Evolutionary conservation across 2,797 vertebrate genomes (phyloP).

Genomic region (Phalanger gymnotis): DNA sequence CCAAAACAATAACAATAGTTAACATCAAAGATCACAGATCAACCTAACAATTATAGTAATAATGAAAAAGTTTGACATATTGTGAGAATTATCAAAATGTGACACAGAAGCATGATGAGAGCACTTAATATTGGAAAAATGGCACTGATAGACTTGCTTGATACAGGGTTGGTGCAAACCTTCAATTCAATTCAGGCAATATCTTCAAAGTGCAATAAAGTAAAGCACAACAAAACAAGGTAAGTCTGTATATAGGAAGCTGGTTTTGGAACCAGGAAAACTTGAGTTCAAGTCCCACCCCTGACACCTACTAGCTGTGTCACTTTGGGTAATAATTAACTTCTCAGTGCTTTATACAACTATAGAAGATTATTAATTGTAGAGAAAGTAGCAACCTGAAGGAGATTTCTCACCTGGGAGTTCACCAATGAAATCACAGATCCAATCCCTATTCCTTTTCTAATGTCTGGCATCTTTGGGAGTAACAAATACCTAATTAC

Average conservation of each 20-base stretch:
- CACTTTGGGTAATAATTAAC: not conserved
- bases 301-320: too few relatives aligned
- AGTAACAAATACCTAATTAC: not conserved
- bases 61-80: too few relatives aligned
- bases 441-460: not conserved
- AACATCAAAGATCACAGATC: too few relatives aligned
- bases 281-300: not conserved
- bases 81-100: not conserved
- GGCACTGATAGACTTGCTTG: not conserved
- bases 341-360: not conserved
- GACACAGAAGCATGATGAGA: not conserved
- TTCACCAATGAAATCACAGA: not conserved
- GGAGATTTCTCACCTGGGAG: not conserved
- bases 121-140: not conserved
- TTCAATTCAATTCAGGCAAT: not conserved
- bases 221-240: not conserved
- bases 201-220: not conserved
- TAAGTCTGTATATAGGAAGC: not conserved
- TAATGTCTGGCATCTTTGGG: not conserved
- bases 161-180: not conserved
- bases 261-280: not conserved
- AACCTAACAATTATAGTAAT: too few relatives aligned
- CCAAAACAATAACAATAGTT: too few relatives aligned
- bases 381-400: too few relatives aligned
- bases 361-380: not conserved